These are phyloP conservation scores for Acanthosepion esculentum DNA, from an alignment of 2,888 invertebrate species.

Conservation along the genomic window DNA sequence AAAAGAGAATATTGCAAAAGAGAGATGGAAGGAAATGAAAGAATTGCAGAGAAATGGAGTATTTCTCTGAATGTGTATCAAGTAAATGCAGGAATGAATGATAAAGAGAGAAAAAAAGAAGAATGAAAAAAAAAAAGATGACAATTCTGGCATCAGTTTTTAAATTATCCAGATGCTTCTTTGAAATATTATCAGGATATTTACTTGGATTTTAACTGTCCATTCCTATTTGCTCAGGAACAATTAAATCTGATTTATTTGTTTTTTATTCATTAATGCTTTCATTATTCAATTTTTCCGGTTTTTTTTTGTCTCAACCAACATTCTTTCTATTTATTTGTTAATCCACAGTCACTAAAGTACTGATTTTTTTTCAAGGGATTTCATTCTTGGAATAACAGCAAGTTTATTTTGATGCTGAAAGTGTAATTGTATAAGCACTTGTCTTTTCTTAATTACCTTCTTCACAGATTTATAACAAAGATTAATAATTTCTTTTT, in stretches of 20 bases:
- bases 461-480: no score
- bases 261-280: not conserved
- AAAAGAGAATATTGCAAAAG: no score
- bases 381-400: not conserved
- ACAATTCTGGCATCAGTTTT: not conserved
- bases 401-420: not conserved
- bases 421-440: not conserved
- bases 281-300: not conserved
- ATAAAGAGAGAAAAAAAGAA: not conserved
- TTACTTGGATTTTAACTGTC: not conserved
- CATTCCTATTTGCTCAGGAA: not conserved
- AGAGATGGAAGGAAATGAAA: no score
- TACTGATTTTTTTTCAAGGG: not conserved
- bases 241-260: not conserved
- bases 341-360: not conserved
- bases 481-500: no score
- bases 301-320: not conserved
- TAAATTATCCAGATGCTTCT: conserved; percentile 15
- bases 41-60: no score
- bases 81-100: no score
- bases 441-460: not conserved
- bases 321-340: not conserved
- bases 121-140: not conserved
- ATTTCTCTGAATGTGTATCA: not conserved
- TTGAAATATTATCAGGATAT: not conserved